phyloP scores from a whole-genome alignment of 2,113 vertebrate genomes.

The Castor canadensis region DNA sequence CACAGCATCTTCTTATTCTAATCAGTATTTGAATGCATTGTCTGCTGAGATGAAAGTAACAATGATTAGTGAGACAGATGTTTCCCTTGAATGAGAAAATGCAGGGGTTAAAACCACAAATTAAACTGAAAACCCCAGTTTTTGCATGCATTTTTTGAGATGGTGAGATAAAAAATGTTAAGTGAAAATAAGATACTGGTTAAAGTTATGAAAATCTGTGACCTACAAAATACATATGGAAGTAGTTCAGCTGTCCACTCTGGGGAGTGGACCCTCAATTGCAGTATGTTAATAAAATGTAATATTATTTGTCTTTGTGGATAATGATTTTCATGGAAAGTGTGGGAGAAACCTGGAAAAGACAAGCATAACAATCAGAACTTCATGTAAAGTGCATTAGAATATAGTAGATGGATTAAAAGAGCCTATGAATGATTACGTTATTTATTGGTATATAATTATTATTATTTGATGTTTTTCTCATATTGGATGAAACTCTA shows the following conservation, averaged over 20 bases:
- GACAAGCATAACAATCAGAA: not conserved
- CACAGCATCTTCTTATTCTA: slow-evolving; percentile 28
- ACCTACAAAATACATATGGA: not conserved
- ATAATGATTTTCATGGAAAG: not conserved
- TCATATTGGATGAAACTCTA: not conserved
- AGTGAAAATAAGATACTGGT: not conserved
- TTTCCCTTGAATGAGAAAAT: slow-evolving; percentile 39
- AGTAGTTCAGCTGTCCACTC: not conserved
- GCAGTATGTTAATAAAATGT: not conserved
- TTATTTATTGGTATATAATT: not conserved
- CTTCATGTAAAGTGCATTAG: not conserved
- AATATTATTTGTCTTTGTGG: not conserved
- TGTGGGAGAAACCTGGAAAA: not conserved
- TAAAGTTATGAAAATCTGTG: not conserved
- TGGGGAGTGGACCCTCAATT: not conserved
- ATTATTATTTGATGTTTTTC: not conserved
- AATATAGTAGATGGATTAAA: not conserved
- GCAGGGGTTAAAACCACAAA: slow-evolving; percentile 46
- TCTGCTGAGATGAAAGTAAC: slow-evolving; percentile 49
- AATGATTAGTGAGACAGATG: slow-evolving; percentile 63
- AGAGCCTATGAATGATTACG: not conserved
- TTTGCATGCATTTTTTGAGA: slow-evolving; percentile 37
- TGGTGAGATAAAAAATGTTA: not conserved
- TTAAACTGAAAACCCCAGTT: not conserved
- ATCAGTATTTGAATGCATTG: slow-evolving; percentile 69